Evolutionary conservation across 1,140 invertebrate genomes (phyloP).

Genomic region (Drosophila novamexicana): DNA sequence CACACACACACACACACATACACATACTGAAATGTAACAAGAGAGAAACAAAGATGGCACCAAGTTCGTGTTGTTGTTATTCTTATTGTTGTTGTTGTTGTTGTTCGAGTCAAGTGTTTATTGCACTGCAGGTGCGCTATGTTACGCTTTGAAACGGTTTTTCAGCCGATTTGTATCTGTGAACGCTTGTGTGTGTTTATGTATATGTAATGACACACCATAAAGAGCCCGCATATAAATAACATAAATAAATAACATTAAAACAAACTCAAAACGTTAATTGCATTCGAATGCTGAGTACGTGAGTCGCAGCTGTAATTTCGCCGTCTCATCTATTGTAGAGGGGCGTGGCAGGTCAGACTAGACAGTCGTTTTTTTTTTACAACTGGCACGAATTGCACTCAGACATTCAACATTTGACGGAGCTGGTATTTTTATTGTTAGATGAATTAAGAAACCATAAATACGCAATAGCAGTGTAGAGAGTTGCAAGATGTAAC

Average conservation of each 20-base stretch:
- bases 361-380: slow-evolving; percentile 7
- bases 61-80: slow-evolving; percentile 9
- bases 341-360: slow-evolving; percentile 37
- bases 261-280: slow-evolving; percentile 57
- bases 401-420: neutral
- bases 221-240: slow-evolving; percentile 48
- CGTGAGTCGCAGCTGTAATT: slow-evolving; percentile 46
- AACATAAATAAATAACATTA: slow-evolving; percentile 61
- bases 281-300: slow-evolving; percentile 52
- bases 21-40: slow-evolving; percentile 2
- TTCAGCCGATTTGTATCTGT: slow-evolving; percentile 40
- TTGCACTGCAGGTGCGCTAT: slow-evolving; percentile 52
- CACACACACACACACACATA: slow-evolving; percentile 5
- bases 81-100: slow-evolving; percentile 24
- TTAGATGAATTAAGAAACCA: too few species aligned
- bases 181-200: neutral
- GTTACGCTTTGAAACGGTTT: slow-evolving; percentile 54
- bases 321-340: neutral
- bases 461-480: too few species aligned
- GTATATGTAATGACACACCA: slow-evolving; percentile 21
- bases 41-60: slow-evolving; percentile 39
- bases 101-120: slow-evolving; percentile 47
- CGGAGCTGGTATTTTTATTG: neutral
- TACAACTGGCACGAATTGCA: slow-evolving; percentile 28
- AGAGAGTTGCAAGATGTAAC: too few species aligned